phyloP scores from a whole-genome alignment of 92 coral and sea anemone genomes.

The Umimayanthus chanpuru region DNA sequence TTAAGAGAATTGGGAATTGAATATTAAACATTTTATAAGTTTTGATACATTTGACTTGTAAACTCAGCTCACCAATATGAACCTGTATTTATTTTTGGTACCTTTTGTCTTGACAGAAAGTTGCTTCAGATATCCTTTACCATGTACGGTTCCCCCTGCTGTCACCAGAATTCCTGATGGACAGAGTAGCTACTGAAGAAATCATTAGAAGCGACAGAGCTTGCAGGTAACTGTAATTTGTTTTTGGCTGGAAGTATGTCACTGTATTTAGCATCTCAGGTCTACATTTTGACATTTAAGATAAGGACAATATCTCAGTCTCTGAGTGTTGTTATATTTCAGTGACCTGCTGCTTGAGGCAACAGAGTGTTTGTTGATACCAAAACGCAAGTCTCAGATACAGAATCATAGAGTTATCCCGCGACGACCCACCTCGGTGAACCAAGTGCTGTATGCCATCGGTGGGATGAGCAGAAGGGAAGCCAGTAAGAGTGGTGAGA shows the following conservation, averaged over 20 bases:
- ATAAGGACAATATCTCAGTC: not conserved
- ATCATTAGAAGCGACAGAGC: slow-evolving; percentile 73
- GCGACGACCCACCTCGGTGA: slow-evolving; percentile 85
- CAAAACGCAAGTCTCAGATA: slow-evolving; percentile 79
- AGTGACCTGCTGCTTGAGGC: slow-evolving; percentile 88
- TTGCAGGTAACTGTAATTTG: slow-evolving; percentile 68
- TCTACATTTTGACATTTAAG: not conserved
- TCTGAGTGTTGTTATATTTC: not conserved
- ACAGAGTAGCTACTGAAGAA: slow-evolving; percentile 92
- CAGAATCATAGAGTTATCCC: slow-evolving; percentile 68
- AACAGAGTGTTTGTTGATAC: slow-evolving; percentile 73
- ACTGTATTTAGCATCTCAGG: not conserved
- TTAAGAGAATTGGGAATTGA: no score
- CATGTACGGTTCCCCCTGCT: slow-evolving; percentile 86
- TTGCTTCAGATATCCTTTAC: slow-evolving; percentile 79
- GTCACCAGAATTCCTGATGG: slow-evolving; percentile 90
- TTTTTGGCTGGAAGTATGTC: not conserved
- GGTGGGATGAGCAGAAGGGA: slow-evolving; percentile 99
- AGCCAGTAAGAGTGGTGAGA: slow-evolving; percentile 98
- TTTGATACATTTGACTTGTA: not conserved
- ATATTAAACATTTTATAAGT: no score
- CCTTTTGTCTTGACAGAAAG: slow-evolving; percentile 55
- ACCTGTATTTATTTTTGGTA: not conserved
- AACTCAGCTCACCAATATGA: not conserved
- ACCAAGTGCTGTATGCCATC: slow-evolving; percentile 97